phyloP scores from a whole-genome alignment of 2,888 invertebrate species.

The Isoperla grammatica region DNA sequence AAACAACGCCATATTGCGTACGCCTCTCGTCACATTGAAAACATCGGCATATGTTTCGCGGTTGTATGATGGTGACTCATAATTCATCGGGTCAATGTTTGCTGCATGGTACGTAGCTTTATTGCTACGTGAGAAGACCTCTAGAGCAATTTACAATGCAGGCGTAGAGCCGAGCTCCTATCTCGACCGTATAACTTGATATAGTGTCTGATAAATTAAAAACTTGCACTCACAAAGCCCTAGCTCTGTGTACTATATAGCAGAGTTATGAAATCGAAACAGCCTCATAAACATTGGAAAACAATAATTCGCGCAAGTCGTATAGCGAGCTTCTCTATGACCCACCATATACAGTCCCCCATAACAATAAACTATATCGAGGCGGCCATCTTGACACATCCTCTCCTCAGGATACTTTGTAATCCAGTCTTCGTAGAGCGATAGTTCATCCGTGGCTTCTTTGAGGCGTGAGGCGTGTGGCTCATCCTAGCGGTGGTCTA shows the following conservation, averaged over 20 bases:
- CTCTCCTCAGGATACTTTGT: constrained; percentile 8
- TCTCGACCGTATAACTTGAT: constrained; percentile 35
- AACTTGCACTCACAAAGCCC: constrained; percentile 40
- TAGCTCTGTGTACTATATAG: constrained; percentile 32
- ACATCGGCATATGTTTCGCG: no score
- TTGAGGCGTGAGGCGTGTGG: constrained; percentile 1
- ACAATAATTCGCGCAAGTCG: constrained; percentile 42
- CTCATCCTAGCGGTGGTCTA: constrained; percentile 1
- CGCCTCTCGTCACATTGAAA: no score
- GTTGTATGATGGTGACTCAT: no score
- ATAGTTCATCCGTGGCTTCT: neutral
- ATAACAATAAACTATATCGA: neutral
- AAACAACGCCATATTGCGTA: no score
- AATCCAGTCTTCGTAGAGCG: neutral
- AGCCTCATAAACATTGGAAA: constrained; percentile 48
- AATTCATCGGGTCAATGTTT: no score
- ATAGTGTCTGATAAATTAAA: constrained; percentile 49
- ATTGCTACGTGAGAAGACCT: no score
- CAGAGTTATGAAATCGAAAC: constrained; percentile 50
- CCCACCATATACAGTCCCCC: neutral
- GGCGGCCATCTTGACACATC: neutral
- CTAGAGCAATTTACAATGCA: neutral
- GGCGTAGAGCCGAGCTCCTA: constrained; percentile 26
- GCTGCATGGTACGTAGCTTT: no score
- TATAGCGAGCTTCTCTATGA: neutral